phyloP scores from a whole-genome alignment of 2,797 vertebrate species.

The Cryptoblepharus egeriae region DNA sequence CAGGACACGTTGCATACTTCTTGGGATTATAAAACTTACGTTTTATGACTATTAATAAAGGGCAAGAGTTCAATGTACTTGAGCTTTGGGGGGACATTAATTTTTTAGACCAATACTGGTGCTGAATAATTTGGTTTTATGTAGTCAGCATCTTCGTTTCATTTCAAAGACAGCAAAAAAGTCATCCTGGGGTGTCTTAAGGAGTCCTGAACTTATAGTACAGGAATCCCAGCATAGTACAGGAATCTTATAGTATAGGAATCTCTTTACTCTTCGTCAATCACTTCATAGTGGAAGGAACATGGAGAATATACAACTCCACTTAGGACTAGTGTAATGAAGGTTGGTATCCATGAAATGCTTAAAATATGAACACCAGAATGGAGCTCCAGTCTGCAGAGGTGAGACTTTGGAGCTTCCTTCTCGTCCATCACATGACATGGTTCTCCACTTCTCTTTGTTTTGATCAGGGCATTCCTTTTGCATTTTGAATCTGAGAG shows the following conservation, averaged over 20 bases:
- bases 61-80: neutral
- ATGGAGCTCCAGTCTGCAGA: too few species aligned
- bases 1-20: neutral
- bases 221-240: neutral
- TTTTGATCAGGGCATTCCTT: too few species aligned
- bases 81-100: neutral
- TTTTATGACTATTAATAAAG: neutral
- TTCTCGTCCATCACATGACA: too few species aligned
- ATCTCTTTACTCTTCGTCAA: neutral
- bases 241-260: neutral
- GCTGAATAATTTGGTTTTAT: too few species aligned
- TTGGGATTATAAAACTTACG: neutral
- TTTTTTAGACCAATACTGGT: neutral
- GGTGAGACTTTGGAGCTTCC: too few species aligned
- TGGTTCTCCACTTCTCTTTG: too few species aligned
- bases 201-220: neutral
- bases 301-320: neutral
- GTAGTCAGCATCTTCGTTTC: neutral
- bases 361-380: neutral
- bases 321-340: neutral
- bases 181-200: neutral
- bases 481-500: too few species aligned
- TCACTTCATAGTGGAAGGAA: neutral
- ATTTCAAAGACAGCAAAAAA: neutral
- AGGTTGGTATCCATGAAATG: neutral